Conservation (phyloP, 2,113 vertebrate species). For the Puntigrus tetrazona region DNA sequence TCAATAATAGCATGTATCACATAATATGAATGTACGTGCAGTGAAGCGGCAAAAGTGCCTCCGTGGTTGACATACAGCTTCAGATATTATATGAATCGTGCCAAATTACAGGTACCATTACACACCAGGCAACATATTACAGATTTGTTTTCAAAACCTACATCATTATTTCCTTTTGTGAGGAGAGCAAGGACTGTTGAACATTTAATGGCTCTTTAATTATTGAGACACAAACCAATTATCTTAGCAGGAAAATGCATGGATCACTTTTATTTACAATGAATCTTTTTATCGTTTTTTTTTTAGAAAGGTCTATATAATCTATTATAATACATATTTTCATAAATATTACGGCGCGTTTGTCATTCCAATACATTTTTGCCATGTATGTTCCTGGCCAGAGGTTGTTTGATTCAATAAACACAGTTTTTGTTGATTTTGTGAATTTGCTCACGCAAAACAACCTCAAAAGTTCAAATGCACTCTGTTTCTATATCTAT, state of each 20-base stretch:
- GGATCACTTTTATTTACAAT: constrained; percentile 22
- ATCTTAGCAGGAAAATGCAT: constrained; percentile 19
- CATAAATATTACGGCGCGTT: too few relatives aligned
- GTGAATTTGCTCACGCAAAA: not conserved
- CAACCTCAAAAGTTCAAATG: not conserved
- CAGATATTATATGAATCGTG: not conserved
- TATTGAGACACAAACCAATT: constrained; percentile 28
- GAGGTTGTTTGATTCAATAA: too few relatives aligned
- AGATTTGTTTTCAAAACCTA: constrained; percentile 10
- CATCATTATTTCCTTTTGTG: constrained; percentile 14
- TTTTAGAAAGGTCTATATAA: too few relatives aligned
- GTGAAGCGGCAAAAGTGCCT: not conserved
- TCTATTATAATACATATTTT: too few relatives aligned
- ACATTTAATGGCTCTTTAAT: constrained; percentile 34
- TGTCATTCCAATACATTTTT: too few relatives aligned
- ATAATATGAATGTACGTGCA: constrained; percentile 34
- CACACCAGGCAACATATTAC: not conserved
- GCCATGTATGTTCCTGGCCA: too few relatives aligned
- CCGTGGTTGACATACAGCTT: not conserved
- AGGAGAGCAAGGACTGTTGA: constrained; percentile 11
- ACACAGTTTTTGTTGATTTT: not conserved
- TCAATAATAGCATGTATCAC: constrained; percentile 33
- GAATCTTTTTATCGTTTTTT: too few relatives aligned
- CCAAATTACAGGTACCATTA: not conserved
- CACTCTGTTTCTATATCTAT: not conserved